A percentile compares a stretch with the other conserved stretches of the same genome.
phyloP scores from a whole-genome alignment of 2,797 vertebrate species.

The Enteromius mattozi region DNA sequence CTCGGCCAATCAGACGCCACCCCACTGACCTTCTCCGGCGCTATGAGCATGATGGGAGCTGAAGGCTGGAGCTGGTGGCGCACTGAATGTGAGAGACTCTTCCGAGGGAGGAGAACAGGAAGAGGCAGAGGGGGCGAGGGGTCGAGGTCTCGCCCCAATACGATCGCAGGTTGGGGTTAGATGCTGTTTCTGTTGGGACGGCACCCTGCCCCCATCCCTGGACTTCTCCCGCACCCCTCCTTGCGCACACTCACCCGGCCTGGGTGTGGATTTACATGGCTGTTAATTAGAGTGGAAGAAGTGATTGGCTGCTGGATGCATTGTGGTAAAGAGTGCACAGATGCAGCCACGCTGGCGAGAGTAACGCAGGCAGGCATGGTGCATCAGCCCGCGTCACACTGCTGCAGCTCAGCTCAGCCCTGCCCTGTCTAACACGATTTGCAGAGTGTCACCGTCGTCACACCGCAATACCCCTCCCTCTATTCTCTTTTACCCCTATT shows the following conservation, averaged over 20 bases:
- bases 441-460: conserved; percentile 76
- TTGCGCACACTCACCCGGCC: background rate
- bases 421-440: conserved; percentile 87
- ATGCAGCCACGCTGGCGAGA: conserved; percentile 85
- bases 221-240: conserved; percentile 30
- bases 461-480: conserved; percentile 37
- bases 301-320: conserved; percentile 98
- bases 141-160: conserved; percentile 33
- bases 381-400: conserved; percentile 86
- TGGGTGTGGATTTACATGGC: conserved; percentile 89
- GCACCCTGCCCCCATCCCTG: conserved; percentile 46
- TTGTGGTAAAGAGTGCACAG: conserved; percentile 93
- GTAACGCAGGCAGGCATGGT: conserved; percentile 86
- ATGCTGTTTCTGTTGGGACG: conserved; percentile 45
- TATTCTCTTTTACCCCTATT: conserved; percentile 16
- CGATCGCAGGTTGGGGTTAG: conserved; percentile 25
- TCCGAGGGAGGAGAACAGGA: conserved; percentile 15
- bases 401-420: conserved; percentile 83
- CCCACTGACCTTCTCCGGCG: conserved; percentile 80
- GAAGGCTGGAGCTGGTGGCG: conserved; percentile 82
- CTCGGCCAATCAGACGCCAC: conserved; percentile 74
- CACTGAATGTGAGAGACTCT: conserved; percentile 38
- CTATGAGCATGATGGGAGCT: conserved; percentile 73
- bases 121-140: background rate
- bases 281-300: conserved; percentile 99